These are phyloP conservation scores for Empis livida DNA, from an alignment of 2,888 invertebrate species.

Conservation along the genomic window DNA sequence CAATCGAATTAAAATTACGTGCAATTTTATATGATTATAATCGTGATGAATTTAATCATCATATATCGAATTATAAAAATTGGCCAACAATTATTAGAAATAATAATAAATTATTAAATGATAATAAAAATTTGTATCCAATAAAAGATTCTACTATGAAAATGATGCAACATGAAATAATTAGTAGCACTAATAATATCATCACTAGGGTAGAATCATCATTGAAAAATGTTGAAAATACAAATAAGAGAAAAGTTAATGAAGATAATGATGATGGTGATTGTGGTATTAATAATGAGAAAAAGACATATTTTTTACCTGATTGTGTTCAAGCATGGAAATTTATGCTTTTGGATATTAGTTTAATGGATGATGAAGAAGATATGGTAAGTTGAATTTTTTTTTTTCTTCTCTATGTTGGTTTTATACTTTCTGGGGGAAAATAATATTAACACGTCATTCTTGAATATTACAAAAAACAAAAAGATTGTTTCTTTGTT, in stretches of 20 bases:
- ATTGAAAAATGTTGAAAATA: no score
- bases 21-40: conserved; percentile 33
- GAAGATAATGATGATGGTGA: no score
- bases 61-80: not conserved
- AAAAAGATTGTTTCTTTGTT: not conserved
- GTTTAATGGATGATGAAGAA: conserved; percentile 35
- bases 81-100: not conserved
- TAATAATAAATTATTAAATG: not conserved
- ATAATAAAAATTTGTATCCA: not conserved
- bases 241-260: no score
- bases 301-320: conserved; percentile 14
- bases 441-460: no score
- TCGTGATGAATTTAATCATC: conserved; percentile 15
- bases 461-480: no score
- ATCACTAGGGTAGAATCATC: not conserved
- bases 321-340: conserved; percentile 33
- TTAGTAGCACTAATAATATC: not conserved
- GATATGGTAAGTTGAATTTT: conserved; percentile 37
- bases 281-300: no score
- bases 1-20: conserved; percentile 26
- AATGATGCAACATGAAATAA: not conserved
- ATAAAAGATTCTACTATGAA: not conserved
- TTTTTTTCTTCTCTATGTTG: no score
- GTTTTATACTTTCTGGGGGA: not conserved
- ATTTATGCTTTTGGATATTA: conserved; percentile 25